phyloP scores from a whole-genome alignment of 2,113 vertebrate species.

The Oostethus manadensis region DNA sequence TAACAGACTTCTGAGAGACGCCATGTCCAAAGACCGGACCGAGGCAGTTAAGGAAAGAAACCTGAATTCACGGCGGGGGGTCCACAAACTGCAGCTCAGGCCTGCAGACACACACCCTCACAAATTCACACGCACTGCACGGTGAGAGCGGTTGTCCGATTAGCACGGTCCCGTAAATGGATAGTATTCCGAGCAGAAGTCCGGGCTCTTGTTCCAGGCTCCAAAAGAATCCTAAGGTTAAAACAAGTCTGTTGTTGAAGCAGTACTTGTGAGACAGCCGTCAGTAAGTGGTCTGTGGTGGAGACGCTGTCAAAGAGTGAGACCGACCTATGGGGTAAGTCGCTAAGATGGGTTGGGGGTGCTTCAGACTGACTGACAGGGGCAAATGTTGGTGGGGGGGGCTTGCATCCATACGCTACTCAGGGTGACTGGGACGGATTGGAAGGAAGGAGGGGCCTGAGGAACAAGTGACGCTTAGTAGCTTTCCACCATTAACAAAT shows the following conservation, averaged over 20 bases:
- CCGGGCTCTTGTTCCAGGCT: conserved; percentile 57
- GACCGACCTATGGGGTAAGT: conserved; percentile 70
- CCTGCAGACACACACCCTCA: conserved; percentile 26
- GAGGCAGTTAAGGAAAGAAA: conserved; percentile 28
- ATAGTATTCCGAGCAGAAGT: conserved; percentile 62
- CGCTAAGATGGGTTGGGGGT: conserved; percentile 63
- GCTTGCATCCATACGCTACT: conserved; percentile 61
- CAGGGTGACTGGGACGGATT: conserved; percentile 28
- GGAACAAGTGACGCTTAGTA: conserved; percentile 28
- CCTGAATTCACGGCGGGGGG: conserved; percentile 55
- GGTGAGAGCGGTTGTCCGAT: conserved; percentile 42
- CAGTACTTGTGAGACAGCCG: conserved; percentile 47
- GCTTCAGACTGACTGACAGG: conserved; percentile 70
- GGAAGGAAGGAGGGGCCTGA: conserved; percentile 26
- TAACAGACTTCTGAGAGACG: conserved; percentile 73
- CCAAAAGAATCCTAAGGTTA: conserved; percentile 47
- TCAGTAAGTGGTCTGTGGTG: conserved; percentile 56
- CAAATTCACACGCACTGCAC: conserved; percentile 21
- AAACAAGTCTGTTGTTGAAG: conserved; percentile 28
- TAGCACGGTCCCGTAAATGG: conserved; percentile 34
- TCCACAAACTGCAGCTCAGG: conserved; percentile 50
- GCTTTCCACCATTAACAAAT: conserved; percentile 53
- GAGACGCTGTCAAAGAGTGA: conserved; percentile 68
- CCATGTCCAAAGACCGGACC: conserved; percentile 65
- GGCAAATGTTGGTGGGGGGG: conserved; percentile 67